These are phyloP conservation scores for Aelia acuminata DNA, from an alignment of 2,888 invertebrate genomes.

Conservation along the genomic window DNA sequence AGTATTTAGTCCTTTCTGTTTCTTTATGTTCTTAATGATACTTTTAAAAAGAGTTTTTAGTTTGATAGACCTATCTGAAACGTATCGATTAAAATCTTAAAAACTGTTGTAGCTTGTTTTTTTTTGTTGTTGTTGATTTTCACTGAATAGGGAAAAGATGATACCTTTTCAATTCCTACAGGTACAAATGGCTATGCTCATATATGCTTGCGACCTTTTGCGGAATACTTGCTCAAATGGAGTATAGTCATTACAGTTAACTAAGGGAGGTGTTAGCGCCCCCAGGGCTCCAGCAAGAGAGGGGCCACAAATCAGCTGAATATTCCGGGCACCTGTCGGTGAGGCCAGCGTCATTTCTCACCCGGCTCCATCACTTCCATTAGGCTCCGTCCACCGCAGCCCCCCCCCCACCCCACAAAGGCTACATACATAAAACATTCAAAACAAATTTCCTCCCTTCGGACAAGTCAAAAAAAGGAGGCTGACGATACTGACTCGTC, in stretches of 20 bases:
- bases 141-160: too few relatives aligned
- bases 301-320: constrained; percentile 33
- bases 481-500: too few relatives aligned
- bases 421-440: constrained; percentile 41
- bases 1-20: too few relatives aligned
- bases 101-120: too few relatives aligned
- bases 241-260: not conserved
- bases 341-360: constrained; percentile 35
- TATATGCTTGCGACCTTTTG: not conserved
- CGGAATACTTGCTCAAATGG: not conserved
- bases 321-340: constrained; percentile 15
- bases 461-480: constrained; percentile 1
- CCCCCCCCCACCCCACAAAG: not conserved
- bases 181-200: not conserved
- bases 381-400: constrained; percentile 22
- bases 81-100: too few relatives aligned
- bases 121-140: too few relatives aligned
- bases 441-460: not conserved
- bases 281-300: not conserved
- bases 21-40: too few relatives aligned
- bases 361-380: constrained; percentile 18
- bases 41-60: too few relatives aligned
- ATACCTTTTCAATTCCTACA: too few relatives aligned
- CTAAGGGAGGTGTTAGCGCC: constrained; percentile 9
- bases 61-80: too few relatives aligned